Evolutionary conservation across 2,113 vertebrate genomes (phyloP), one percentile per base, ranked within the genome.

Genomic region (Gulo gulo): DNA sequence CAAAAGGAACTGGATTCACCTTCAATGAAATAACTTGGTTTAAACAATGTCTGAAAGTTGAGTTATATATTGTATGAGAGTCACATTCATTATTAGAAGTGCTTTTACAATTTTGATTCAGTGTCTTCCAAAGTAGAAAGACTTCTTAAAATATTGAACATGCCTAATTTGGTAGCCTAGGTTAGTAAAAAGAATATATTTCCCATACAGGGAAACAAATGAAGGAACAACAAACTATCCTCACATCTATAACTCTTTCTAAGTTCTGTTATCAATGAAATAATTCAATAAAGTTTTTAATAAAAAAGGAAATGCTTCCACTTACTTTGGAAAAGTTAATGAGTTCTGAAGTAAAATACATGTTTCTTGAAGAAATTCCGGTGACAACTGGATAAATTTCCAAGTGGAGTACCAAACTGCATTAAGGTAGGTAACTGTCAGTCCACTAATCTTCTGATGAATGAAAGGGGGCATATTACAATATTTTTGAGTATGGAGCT

Each of bases 221-320:
- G 39, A 86, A 34, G 52, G 71, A 88, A 90, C 69, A 85, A 88
- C 42, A 76, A 88, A 85, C 26, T 85, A 26, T 83, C 92, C 65
- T 61, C 45, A 65, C 45, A 92, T 91, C 57, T n/a, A 3, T 86
- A 95, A 91, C 81, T 90, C 55, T 26, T 92, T 15, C 7, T 45
- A 81, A 47, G 34, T n/a, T 95, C 80, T 80, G 13, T 93, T 88
- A 79, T 45, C 80, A 84, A 1, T 76, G 39, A 85, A 39, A 55
- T 94, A 78, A 71, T 90, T 83, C 63, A 95, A 52, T 79, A 78
- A 87, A 74, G 39, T 69, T 95, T 93, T 92, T 97, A 96, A 78
- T 42, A 93, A 96, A 98, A 91, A 86, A 95, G 39, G 45, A 98
- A 95, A 93, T 97, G 95, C 65, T 97, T 29, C 52, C 97, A 78